These are phyloP conservation scores for Mus caroli DNA, from an alignment of 2,797 vertebrate species.

Conservation along the genomic window DNA sequence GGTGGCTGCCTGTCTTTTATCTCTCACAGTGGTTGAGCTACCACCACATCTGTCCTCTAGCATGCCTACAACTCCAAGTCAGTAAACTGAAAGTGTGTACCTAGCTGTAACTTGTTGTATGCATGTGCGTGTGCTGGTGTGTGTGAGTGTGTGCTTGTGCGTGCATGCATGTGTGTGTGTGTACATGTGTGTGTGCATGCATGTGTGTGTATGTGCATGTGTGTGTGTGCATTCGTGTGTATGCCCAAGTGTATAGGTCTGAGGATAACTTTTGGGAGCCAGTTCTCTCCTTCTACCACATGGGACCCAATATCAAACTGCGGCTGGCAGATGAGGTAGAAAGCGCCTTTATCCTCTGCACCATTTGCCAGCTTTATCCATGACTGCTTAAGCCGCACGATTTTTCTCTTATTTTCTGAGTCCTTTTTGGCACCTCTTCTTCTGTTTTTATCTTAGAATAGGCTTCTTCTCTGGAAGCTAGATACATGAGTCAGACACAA, in stretches of 20 bases:
- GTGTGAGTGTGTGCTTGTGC: background rate
- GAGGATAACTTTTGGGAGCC: background rate
- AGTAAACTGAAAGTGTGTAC: constrained; percentile 10
- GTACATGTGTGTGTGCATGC: too few species aligned
- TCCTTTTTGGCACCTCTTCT: background rate
- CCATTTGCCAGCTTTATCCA: background rate
- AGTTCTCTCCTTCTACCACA: background rate
- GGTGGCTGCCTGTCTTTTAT: background rate
- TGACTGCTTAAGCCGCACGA: background rate
- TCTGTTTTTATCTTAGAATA: background rate
- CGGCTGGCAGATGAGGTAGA: background rate
- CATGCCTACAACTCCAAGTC: background rate
- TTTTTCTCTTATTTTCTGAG: background rate
- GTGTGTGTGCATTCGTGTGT: background rate
- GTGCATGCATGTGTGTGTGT: too few species aligned
- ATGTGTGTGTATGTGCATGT: background rate
- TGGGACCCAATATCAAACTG: background rate
- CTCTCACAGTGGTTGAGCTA: background rate
- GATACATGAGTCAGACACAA: background rate
- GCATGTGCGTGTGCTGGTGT: background rate
- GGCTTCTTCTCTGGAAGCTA: background rate
- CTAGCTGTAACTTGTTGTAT: background rate
- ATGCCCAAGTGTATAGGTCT: background rate
- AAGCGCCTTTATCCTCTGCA: too few species aligned
- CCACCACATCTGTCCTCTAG: background rate